phyloP scores from a whole-genome alignment of 2,797 vertebrate species.

The Borostomias antarcticus region DNA sequence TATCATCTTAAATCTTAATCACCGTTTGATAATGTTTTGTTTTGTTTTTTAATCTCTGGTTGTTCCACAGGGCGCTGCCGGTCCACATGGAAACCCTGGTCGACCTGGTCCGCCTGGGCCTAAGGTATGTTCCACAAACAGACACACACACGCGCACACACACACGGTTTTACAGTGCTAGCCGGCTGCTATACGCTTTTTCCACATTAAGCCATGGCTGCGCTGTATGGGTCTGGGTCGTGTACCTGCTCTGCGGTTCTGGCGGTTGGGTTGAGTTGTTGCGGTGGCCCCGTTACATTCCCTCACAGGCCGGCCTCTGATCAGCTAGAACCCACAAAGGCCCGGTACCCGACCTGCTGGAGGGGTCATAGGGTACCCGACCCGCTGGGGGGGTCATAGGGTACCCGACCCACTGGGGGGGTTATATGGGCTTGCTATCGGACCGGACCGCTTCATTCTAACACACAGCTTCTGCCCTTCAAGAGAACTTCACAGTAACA shows the following conservation, averaged over 20 bases:
- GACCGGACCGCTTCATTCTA: too few species aligned
- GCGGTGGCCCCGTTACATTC: not conserved
- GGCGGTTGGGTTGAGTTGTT: not conserved
- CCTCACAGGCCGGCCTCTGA: not conserved
- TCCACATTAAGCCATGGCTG: conserved; percentile 5
- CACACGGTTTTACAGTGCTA: not conserved
- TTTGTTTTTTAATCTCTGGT: conserved; percentile 37
- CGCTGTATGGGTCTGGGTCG: not conserved
- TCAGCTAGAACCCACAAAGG: not conserved
- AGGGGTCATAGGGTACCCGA: too few species aligned
- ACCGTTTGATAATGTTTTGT: conserved; percentile 44
- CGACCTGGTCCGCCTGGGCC: conserved; percentile 83
- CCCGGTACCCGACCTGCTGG: not conserved
- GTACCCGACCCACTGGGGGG: too few species aligned
- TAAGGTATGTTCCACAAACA: conserved; percentile 80
- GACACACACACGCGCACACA: not conserved
- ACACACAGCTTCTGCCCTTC: too few species aligned
- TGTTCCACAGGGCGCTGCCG: conserved; percentile 83
- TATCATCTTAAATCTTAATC: conserved; percentile 37
- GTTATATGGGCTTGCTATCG: too few species aligned
- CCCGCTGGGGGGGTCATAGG: too few species aligned
- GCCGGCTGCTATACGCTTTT: not conserved
- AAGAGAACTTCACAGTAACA: too few species aligned
- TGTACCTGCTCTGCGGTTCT: conserved; percentile 4
- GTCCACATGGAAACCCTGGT: conserved; percentile 93